Evolutionary conservation across 30 jellyfish, hydroid and myxozoan genomes (phyloP).

Genomic region (Cassiopea andromeda): DNA sequence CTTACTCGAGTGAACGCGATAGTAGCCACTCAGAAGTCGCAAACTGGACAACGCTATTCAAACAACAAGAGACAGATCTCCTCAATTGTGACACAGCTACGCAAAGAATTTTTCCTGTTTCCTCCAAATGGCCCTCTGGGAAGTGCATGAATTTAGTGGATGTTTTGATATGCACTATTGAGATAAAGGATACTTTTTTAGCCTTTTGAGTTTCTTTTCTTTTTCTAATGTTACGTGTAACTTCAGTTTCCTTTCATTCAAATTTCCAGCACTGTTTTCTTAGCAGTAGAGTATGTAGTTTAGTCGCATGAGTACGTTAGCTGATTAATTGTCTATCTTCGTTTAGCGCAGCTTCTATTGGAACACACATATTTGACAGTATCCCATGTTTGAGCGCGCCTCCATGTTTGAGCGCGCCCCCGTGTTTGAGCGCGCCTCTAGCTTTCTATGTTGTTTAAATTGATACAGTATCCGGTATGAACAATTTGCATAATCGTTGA

Average conservation of each 20-base stretch:
- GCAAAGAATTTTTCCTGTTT: constrained; percentile 89
- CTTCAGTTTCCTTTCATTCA: not conserved
- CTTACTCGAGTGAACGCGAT: constrained; percentile 94
- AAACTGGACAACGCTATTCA: constrained; percentile 88
- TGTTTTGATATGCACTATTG: not conserved
- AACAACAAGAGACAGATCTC: constrained; percentile 97
- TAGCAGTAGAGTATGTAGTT: no score
- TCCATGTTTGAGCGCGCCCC: no score
- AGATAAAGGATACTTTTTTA: not conserved
- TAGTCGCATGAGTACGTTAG: no score
- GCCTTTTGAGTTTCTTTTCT: not conserved
- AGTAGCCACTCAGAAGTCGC: constrained; percentile 95
- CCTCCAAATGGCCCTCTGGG: constrained; percentile 95
- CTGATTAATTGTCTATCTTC: no score
- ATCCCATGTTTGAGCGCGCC: no score
- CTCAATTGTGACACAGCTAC: constrained; percentile 87
- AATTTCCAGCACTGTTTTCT: no score
- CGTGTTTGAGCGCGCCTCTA: no score
- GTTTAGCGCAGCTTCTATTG: no score
- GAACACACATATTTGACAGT: no score
- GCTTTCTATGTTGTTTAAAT: no score
- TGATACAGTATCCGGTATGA: no score
- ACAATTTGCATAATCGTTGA: no score
- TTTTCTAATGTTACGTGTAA: not conserved
- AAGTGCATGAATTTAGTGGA: constrained; percentile 6